Evolutionary conservation across 2,888 invertebrate species (phyloP), one percentile per base, ranked within the genome.

Genomic region (Mallateleia sp.): DNA sequence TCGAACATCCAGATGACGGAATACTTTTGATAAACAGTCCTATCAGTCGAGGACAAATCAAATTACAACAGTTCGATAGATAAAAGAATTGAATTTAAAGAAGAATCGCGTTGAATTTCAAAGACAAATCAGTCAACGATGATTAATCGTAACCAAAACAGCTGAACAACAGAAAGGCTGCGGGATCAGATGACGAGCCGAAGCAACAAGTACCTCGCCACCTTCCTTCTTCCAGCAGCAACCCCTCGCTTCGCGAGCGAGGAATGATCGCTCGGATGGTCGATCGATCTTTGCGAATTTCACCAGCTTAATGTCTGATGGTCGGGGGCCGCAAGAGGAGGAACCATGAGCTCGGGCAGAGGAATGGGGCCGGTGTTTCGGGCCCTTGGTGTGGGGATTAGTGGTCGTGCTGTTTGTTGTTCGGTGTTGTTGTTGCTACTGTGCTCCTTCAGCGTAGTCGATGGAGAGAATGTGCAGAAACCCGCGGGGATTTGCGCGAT

Each of bases 401-500:
- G 93, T 92, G 92, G 91, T 90, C 89, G 91, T 90, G 92, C 78
- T 66, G 88, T 88, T 78, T 82, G 90, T 75, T 88, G 86, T 80
- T 87, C 83, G 79, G 89, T 93, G 88, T 92, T 92, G 88, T 91
- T 91, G 88, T 56, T 71, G 50, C 66, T 82, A 25, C 72, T 93
- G 62, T 80, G 89, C 75, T 89, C 85, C 64, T 74, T 71, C 79
- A 88, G 86, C 79, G 45, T 83, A 75, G 89, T 87, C 74, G 89
- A 87, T 67, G 90, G 88, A 79, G 88, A 89, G 62, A 60, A 77
- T 56, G 74, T 54, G 50, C 62, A 90, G 45, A 89, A 91, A 66
- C 89, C 92, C 58, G 91, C 92, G 77, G 95, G 96, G 77, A 95
- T 97, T 89, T 97, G 97, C 94, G 95, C 95, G 78, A 95, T 96